Evolutionary conservation across 2,113 vertebrate genomes (phyloP), one percentile per base, ranked within the genome.

Genomic region (Ageneiosus marmoratus): DNA sequence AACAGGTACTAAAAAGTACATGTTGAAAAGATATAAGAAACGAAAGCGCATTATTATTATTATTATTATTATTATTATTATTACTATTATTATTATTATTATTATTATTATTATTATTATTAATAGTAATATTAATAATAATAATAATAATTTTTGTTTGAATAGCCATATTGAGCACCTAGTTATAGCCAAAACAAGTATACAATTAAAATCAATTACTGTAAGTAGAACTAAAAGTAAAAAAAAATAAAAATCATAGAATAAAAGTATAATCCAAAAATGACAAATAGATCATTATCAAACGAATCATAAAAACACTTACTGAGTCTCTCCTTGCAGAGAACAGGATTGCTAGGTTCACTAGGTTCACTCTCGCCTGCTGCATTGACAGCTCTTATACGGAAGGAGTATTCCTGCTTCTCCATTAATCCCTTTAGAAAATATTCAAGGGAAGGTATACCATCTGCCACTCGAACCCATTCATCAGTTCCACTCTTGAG

Each of bases 301-400:
- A 75, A 22, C 0, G n/a, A 16, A 7, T 1, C 18, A 53, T 63
- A 16, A 53, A 41, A 34, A 74, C 7, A 95, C 98, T 97, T 92
- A 99, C 98, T 97, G 53, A 99, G 95, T 85, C 98, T 96, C 88
- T 99, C 97, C 74, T 98, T 97, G 95, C 97, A 99, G 74, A 98
- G 94, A 53, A 99, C 96, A 4, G 97, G 97, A 78, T 98, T 97
- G 0, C 97, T 98, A 78, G 98, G 97, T 67, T 99, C 98, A 37
- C 98, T 99, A 50, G 98, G 98, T 22, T 99, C 98, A 15, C 98
- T 99, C 88, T 99, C 98, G 0, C 98, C 98, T 2, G 95, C 97
- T 76, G 95, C 93, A 87, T 99, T 99, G 65, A 99, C 95, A 1
- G 98, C 98, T 90, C 95, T 93, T 24, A 99, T 91, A 72, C 98